phyloP scores from a whole-genome alignment of 2,113 vertebrate species.

The Sapajus apella region DNA sequence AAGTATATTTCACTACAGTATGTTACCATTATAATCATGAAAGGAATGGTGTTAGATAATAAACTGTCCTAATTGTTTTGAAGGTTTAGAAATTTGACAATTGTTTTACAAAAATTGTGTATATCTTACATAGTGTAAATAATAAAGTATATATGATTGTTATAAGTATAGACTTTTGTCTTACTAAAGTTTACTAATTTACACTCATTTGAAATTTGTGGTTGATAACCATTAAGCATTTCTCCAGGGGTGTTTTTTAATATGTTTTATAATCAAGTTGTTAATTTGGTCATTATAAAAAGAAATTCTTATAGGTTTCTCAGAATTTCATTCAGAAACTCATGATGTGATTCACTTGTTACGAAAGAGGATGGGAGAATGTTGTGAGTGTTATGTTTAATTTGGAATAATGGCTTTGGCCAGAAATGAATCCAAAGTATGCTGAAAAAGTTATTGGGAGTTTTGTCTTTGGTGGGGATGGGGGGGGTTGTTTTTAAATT shows the following conservation, averaged over 20 bases:
- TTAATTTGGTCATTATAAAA: conserved; percentile 1
- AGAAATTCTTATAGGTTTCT: background rate
- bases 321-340: conserved; percentile 34
- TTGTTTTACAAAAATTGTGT: background rate
- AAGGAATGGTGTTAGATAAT: background rate
- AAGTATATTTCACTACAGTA: background rate
- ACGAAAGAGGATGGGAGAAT: background rate
- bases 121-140: background rate
- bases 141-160: conserved; percentile 14
- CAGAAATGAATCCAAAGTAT: background rate
- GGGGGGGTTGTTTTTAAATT: background rate
- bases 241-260: background rate
- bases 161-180: conserved; percentile 17
- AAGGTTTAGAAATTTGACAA: conserved; percentile 5
- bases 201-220: background rate
- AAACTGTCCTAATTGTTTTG: conserved; percentile 1
- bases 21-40: background rate
- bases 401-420: conserved; percentile 24
- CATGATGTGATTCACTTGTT: background rate
- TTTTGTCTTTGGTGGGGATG: background rate
- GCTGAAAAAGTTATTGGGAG: background rate
- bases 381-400: background rate
- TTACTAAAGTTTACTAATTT: conserved; percentile 23
- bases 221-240: background rate
- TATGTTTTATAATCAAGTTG: background rate